Evolutionary conservation across 2,797 vertebrate genomes (phyloP).

Genomic region (Chiroxiphia lanceolata): DNA sequence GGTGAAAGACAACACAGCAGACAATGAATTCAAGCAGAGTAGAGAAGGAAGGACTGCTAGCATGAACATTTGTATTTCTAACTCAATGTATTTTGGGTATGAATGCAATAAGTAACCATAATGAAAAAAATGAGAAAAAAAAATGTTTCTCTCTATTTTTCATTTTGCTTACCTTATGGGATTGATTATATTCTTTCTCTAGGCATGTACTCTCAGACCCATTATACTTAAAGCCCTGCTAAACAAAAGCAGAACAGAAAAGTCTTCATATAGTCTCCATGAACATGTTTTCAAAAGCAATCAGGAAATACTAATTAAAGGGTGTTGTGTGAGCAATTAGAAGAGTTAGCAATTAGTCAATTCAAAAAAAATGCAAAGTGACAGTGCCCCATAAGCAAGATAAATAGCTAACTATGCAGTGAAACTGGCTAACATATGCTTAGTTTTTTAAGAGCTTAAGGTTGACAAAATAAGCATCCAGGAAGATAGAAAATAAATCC

Average conservation of each 20-base stretch:
- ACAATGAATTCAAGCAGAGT: neutral
- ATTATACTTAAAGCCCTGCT: neutral
- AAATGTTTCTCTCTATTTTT: neutral
- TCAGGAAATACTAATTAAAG: constrained; percentile 24
- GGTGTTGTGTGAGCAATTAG: neutral
- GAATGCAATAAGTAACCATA: neutral
- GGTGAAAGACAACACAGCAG: neutral
- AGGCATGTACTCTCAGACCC: neutral
- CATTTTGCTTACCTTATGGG: neutral
- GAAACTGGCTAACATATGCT: constrained; percentile 52
- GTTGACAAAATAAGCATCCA: constrained; percentile 47
- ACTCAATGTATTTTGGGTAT: neutral
- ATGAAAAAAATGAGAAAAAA: neutral
- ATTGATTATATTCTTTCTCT: neutral
- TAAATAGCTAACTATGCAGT: constrained; percentile 30
- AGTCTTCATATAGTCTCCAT: neutral
- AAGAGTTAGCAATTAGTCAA: constrained; percentile 25
- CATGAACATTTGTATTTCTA: neutral
- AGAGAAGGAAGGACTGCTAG: neutral
- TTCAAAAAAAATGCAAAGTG: neutral
- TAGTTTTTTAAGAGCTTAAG: constrained; percentile 36
- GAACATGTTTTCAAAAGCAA: neutral
- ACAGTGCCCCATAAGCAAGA: constrained; percentile 47
- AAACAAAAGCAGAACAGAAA: neutral
- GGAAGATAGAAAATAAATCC: constrained; percentile 49